Evolutionary conservation across 2,797 vertebrate species (phyloP), one percentile per base, ranked within the genome.

Genomic region (Sebastes itinus): DNA sequence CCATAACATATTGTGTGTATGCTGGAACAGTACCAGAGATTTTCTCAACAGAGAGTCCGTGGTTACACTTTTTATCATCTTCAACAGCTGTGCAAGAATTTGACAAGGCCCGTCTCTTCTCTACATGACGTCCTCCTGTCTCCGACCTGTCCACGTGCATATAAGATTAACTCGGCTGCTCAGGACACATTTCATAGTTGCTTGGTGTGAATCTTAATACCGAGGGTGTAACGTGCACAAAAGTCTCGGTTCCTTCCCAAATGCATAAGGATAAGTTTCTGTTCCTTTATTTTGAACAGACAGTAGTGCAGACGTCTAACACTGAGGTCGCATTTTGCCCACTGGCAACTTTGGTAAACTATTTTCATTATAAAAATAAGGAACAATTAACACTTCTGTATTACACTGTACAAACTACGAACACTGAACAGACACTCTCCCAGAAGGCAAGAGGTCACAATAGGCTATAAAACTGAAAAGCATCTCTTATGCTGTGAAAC

Each of bases 31-130:
- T 38, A 2, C 1, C 35, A 38, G 35, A 38, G 12, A 5, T 38
- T 38, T 38, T 2, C 35, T 38, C 35, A 38, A 38, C 35, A 38
- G 35, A 38, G 35, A 38, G 35, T 38, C 27, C 11, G 59, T 78
- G 64, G 63, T 64, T 58, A 60, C 80, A 82, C 33, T 76, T 78
- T 63, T 84, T 59, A 67, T 82, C 76, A 70, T 75, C 60, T 55
- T 56, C 42, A 66, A 75, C 74, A 78, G 60, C 79, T 87, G 74
- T 82, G 83, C 22, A 32, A 55, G 54, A 66, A 83, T 78, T 68
- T 75, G 61, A 16, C 71, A 42, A 38, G 58, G 63, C 32, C 74
- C 73, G 77, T 72, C 76, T 63, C 46, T 28, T 56, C 33, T 49
- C 46, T 20, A 59, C 72, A 38, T 46, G 33, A 25, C 23, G 42